Base-by-base conservation (phyloP, 2,797 vertebrate genomes). In the Megaceryle alcyon region DNA sequence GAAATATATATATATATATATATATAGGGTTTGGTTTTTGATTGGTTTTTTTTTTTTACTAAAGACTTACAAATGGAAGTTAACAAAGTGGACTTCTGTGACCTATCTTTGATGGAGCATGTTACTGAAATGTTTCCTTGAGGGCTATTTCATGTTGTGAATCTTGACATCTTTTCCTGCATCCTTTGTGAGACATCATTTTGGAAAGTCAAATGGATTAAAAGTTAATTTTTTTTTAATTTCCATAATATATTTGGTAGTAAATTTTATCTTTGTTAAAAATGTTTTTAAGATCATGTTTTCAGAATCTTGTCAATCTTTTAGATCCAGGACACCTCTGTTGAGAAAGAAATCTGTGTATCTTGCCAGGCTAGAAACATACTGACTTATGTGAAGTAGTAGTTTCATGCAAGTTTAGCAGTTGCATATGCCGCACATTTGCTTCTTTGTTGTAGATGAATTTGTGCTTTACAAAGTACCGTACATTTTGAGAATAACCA, bases 381-480 rank as follows among this genome's bases (percentile, higher is more conserved):
- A 11, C 0, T 78, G 54, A 49, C 51, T 92, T 82, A 70, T 72
- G 61, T 73, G 91, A 86, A 88, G 80, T 49, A 88, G 78, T 82
- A 89, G 75, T 82, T 92, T 54, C 35, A 28, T n/a, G 13, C 37
- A 69, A 66, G 44, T 73, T 69, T 86, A 92, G 53, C 60, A 70
- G 69, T 56, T 64, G 17, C 31, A 56, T 11, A 26, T 14, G 66
- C 35, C 80, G 63, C 23, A n/a, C 25, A 91, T 92, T 69, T 49
- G 14, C 39, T 88, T 88, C 70, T 56, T 56, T 44, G 70, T 73
- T 37, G 73, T 86, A 91, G 54, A 88, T 66, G 19, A 92, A 66
- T 72, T 75, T 59, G 89, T 92, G 43, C n/a, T 88, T 94, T 92
- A 70, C 64, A 89, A 78, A 96, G 72, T 85, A n/a, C 65, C 65